Conservation (phyloP, 2,888 invertebrate genomes). For the Aphrophora alni region DNA sequence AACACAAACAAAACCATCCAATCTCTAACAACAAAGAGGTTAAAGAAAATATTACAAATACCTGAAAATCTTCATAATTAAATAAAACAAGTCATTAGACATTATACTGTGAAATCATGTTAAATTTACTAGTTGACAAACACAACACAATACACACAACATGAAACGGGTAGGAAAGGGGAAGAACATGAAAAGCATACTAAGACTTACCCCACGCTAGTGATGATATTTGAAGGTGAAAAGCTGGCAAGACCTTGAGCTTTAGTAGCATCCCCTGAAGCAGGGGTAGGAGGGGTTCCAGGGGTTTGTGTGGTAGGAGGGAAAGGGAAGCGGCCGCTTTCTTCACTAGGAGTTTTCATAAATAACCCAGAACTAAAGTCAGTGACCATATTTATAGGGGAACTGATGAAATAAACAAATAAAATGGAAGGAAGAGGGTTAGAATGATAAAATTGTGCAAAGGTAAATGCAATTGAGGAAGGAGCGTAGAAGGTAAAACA, state of each 20-base stretch:
- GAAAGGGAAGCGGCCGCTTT: constrained; percentile 73
- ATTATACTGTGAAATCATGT: too few relatives aligned
- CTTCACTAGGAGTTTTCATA: constrained; percentile 91
- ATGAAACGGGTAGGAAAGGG: not conserved
- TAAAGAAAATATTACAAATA: too few relatives aligned
- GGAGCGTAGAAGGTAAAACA: not conserved
- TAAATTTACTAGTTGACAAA: too few relatives aligned
- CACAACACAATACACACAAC: not conserved
- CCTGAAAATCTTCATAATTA: too few relatives aligned
- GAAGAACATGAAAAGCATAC: not conserved
- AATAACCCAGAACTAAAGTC: constrained; percentile 94
- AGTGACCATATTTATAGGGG: constrained; percentile 91
- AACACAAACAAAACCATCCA: too few relatives aligned
- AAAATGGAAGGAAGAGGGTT: not conserved
- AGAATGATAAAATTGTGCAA: not conserved
- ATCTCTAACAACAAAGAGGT: too few relatives aligned
- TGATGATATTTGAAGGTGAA: constrained; percentile 53
- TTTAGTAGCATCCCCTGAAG: constrained; percentile 59
- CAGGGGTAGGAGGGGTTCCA: constrained; percentile 66
- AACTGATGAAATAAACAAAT: constrained; percentile 63
- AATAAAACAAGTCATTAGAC: too few relatives aligned
- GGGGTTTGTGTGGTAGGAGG: constrained; percentile 61
- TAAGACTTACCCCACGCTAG: constrained; percentile 54
- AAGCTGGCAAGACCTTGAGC: constrained; percentile 44
- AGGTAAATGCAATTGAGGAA: not conserved